A percentile compares a stretch with the other conserved stretches of the same genome.
These are phyloP conservation scores for Nebria ingens DNA, from an alignment of 1,140 invertebrate genomes.

Conservation along the genomic window DNA sequence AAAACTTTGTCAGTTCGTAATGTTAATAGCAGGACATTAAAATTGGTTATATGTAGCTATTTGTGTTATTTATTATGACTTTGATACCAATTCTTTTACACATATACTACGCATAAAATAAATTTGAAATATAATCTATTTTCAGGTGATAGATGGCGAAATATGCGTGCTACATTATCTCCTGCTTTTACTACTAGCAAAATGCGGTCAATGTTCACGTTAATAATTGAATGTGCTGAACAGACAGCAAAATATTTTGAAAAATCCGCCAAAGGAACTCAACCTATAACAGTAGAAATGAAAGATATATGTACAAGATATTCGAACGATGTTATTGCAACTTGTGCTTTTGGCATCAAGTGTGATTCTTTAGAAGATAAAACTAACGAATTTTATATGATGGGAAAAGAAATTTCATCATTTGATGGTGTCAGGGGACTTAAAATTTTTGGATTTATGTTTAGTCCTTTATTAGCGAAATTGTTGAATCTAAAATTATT, in stretches of 20 bases:
- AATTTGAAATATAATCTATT: constrained; percentile 20
- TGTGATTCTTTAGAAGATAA: constrained; percentile 31
- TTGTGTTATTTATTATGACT: not conserved
- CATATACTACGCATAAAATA: not conserved
- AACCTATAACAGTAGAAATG: constrained; percentile 17
- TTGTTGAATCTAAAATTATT: constrained; percentile 16
- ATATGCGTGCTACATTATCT: constrained; percentile 13
- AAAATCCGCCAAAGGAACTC: not conserved
- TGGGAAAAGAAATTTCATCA: constrained; percentile 26
- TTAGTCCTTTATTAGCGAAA: constrained; percentile 17
- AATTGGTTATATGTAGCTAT: too few relatives aligned
- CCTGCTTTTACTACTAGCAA: constrained; percentile 37
- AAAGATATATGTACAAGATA: constrained; percentile 27
- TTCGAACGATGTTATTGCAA: constrained; percentile 36
- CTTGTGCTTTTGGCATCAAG: constrained; percentile 31
- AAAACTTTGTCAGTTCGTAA: too few relatives aligned
- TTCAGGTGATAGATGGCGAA: constrained; percentile 20
- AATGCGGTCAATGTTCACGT: constrained; percentile 38
- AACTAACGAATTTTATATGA: constrained; percentile 31
- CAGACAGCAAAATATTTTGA: constrained; percentile 19
- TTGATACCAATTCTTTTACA: not conserved
- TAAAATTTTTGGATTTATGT: constrained; percentile 15
- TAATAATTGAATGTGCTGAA: constrained; percentile 13
- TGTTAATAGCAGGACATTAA: too few relatives aligned
- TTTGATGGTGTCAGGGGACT: constrained; percentile 18